Percentiles rank a stretch among this genome's conserved stretches.
These are phyloP conservation scores for Tragulus kanchil DNA, from an alignment of 2,113 vertebrate species.

Conservation along the genomic window DNA sequence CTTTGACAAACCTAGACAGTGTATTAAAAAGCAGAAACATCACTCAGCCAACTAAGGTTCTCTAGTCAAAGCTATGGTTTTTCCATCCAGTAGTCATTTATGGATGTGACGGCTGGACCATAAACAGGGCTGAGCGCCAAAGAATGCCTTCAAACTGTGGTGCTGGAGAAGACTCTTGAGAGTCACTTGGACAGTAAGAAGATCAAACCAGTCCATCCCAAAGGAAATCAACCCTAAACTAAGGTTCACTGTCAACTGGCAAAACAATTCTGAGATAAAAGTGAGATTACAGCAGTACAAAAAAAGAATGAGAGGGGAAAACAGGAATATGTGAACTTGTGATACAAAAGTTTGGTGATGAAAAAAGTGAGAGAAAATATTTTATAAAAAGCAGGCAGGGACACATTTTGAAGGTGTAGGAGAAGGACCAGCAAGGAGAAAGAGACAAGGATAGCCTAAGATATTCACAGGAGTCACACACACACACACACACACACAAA, in stretches of 20 bases:
- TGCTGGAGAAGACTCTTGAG: background rate
- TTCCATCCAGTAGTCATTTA: background rate
- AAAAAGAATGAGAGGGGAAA: background rate
- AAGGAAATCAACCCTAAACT: background rate
- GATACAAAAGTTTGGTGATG: background rate
- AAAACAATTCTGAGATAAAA: background rate
- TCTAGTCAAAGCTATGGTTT: background rate
- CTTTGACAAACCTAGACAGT: background rate
- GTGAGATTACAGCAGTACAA: background rate
- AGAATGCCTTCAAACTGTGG: background rate
- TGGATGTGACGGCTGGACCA: background rate
- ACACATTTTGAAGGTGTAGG: background rate
- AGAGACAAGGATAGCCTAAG: background rate
- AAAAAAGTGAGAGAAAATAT: slow-evolving; percentile 33
- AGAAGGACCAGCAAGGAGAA: background rate
- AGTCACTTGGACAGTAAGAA: background rate
- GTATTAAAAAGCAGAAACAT: background rate
- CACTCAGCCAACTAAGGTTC: background rate
- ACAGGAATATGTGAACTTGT: background rate
- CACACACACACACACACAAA: background rate
- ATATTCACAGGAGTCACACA: background rate
- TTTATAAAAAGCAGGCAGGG: background rate
- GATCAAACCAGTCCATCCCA: background rate
- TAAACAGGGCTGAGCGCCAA: background rate
- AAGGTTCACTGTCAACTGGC: background rate